These are phyloP conservation scores for Moxostoma hubbsi DNA, from an alignment of 2,797 vertebrate genomes.

Conservation along the genomic window DNA sequence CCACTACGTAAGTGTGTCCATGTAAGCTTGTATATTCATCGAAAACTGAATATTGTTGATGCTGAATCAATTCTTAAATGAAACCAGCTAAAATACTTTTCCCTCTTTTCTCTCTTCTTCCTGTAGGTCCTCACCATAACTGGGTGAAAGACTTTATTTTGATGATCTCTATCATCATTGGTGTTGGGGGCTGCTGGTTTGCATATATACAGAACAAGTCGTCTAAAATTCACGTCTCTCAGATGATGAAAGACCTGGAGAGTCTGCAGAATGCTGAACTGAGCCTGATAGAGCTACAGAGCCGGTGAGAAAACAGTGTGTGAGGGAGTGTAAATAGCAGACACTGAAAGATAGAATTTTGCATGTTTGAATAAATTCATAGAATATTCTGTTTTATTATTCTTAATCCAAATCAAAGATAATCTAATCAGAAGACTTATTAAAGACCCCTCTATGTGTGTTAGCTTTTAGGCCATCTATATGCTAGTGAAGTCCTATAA, in stretches of 20 bases:
- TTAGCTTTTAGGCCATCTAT: too few species aligned
- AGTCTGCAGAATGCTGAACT: constrained; percentile 93
- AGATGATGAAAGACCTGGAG: constrained; percentile 99
- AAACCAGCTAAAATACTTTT: neutral
- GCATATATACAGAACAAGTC: constrained; percentile 96
- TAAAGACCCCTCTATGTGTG: too few species aligned
- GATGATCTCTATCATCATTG: constrained; percentile 95
- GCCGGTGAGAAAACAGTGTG: constrained; percentile 78
- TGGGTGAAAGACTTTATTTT: constrained; percentile 98
- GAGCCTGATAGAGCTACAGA: constrained; percentile 92
- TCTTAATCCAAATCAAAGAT: neutral
- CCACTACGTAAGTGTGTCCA: constrained; percentile 87
- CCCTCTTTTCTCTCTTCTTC: neutral
- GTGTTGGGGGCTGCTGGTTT: constrained; percentile 98
- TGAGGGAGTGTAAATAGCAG: neutral
- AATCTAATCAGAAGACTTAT: too few species aligned
- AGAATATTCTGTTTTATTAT: neutral
- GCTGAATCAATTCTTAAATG: neutral
- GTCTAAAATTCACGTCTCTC: constrained; percentile 93
- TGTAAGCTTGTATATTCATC: neutral
- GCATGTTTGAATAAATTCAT: neutral
- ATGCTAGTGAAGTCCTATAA: too few species aligned
- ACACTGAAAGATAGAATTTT: neutral
- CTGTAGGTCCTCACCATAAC: constrained; percentile 86
- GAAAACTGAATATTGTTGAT: neutral